phyloP scores from a whole-genome alignment of 2,113 vertebrate genomes.

The Gallinago undulata region DNA sequence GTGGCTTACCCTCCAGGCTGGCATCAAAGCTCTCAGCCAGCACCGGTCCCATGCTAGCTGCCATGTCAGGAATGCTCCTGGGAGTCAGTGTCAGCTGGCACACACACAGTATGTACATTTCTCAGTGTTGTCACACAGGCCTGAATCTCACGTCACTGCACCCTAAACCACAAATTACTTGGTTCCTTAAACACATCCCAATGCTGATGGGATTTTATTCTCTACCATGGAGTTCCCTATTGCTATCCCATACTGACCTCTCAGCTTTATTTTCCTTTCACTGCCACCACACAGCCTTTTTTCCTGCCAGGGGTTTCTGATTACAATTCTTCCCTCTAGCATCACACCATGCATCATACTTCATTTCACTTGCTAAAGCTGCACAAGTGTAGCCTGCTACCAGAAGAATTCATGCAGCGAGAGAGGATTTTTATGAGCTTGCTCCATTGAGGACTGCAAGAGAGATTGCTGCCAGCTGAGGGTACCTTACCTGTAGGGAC shows the following conservation, averaged over 20 bases:
- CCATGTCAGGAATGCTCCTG: neutral
- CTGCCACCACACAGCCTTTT: neutral
- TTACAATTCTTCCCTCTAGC: neutral
- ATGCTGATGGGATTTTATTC: neutral
- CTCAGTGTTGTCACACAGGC: neutral
- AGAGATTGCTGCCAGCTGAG: neutral
- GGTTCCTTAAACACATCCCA: neutral
- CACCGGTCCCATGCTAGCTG: accelerated
- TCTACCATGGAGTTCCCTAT: neutral
- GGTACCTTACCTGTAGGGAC: neutral
- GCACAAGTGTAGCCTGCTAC: neutral
- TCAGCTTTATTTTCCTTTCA: neutral
- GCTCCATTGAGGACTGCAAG: neutral
- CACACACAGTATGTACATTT: neutral
- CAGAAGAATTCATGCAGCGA: neutral
- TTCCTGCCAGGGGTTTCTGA: neutral
- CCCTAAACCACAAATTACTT: neutral
- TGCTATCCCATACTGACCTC: neutral
- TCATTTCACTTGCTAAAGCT: neutral
- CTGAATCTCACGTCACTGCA: neutral
- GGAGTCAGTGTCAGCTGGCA: no score
- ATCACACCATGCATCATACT: neutral
- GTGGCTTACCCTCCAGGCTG: neutral
- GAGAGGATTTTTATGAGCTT: neutral
- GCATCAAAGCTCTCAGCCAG: neutral